These are phyloP conservation scores for Coranthus polyacanthus DNA, from an alignment of 2,797 vertebrate genomes.

Conservation along the genomic window DNA sequence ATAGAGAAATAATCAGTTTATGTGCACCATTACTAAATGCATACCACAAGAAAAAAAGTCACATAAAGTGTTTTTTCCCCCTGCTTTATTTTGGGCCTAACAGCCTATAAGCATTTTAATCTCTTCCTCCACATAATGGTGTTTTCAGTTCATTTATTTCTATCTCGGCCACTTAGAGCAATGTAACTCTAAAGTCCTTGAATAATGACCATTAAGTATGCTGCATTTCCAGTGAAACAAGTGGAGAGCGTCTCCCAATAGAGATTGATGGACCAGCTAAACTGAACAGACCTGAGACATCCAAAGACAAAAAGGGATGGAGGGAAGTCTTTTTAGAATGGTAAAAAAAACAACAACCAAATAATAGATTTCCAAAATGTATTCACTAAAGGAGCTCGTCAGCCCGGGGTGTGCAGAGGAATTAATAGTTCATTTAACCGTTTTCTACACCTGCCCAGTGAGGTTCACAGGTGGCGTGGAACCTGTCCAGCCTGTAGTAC, in stretches of 20 bases:
- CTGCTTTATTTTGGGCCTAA: constrained; percentile 58
- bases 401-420: constrained; percentile 29
- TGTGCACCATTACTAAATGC: constrained; percentile 70
- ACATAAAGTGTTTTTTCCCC: constrained; percentile 49
- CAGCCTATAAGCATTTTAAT: constrained; percentile 70
- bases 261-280: constrained; percentile 72
- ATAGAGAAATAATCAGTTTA: constrained; percentile 76
- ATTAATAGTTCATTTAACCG: constrained; percentile 51
- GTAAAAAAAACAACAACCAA: constrained; percentile 38
- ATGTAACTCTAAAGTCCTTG: constrained; percentile 70
- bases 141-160: constrained; percentile 83
- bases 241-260: constrained; percentile 59
- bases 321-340: constrained; percentile 56
- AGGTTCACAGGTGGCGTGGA: constrained; percentile 46
- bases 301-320: constrained; percentile 33
- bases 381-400: constrained; percentile 30
- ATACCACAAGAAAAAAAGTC: constrained; percentile 65
- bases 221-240: constrained; percentile 73
- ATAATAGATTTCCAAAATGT: constrained; percentile 36
- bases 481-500: constrained; percentile 25
- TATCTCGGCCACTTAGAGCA: constrained; percentile 72
- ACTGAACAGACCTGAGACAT: constrained; percentile 52
- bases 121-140: constrained; percentile 72
- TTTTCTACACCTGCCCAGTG: constrained; percentile 37
- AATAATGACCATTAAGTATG: constrained; percentile 76